Conservation (phyloP, 1,140 invertebrate species). For the Orchesella cincta region DNA sequence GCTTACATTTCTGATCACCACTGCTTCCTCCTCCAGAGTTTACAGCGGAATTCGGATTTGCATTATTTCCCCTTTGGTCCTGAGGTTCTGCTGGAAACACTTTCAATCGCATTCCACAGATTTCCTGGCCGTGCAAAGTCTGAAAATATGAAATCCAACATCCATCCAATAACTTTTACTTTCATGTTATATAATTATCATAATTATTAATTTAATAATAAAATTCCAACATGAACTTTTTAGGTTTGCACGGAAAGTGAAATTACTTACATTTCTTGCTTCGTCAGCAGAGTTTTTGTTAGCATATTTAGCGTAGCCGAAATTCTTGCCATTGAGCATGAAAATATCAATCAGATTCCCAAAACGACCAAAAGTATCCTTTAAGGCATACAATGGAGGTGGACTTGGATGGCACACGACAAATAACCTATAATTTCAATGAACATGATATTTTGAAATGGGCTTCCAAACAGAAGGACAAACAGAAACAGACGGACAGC, state of each 20-base stretch:
- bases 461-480: too few species aligned
- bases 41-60: conserved; percentile 24
- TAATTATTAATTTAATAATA: too few species aligned
- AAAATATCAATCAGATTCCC: conserved; percentile 91
- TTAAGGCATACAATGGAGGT: conserved; percentile 75
- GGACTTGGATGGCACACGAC: conserved; percentile 79
- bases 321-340: conserved; percentile 82
- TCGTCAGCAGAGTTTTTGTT: conserved; percentile 73
- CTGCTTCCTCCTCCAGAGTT: neutral
- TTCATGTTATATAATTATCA: too few species aligned
- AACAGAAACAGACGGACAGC: too few species aligned
- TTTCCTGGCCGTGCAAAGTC: conserved; percentile 76
- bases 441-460: too few species aligned
- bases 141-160: conserved; percentile 55
- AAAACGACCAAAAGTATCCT: conserved; percentile 87
- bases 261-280: conserved; percentile 67
- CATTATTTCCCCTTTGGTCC: conserved; percentile 49
- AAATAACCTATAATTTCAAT: conserved; percentile 61
- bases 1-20: conserved; percentile 50
- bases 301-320: conserved; percentile 89
- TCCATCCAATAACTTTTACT: too few species aligned
- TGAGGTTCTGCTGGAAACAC: conserved; percentile 86
- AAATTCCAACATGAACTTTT: neutral
- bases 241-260: too few species aligned
- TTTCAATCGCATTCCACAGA: conserved; percentile 78